A percentile compares a stretch with the other conserved stretches of the same genome.
Evolutionary conservation across 2,888 invertebrate species (phyloP).

Genomic region (Agrotis clavis): DNA sequence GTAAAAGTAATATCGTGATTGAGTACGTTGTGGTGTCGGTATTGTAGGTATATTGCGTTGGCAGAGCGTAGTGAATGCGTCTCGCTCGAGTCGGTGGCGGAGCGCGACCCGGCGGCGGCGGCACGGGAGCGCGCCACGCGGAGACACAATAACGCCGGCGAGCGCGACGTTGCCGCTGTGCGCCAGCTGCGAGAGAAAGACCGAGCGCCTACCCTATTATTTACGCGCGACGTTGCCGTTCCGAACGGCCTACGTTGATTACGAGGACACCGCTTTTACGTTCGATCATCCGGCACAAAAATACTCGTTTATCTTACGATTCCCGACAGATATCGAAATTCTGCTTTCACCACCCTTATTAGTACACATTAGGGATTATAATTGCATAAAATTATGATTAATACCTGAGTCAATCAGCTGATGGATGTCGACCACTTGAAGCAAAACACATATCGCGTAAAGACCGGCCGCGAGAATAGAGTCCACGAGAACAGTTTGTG

Average conservation of each 20-base stretch:
- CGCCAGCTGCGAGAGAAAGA: conserved; percentile 91
- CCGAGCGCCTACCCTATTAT: conserved; percentile 91
- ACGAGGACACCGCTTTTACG: conserved; percentile 91
- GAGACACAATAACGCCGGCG: conserved; percentile 77
- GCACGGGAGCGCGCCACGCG: conserved; percentile 70
- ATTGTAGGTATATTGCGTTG: conserved; percentile 87
- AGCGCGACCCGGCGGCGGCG: conserved; percentile 70
- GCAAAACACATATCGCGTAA: conserved; percentile 56
- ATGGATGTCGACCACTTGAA: conserved; percentile 44
- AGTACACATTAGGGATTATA: conserved; percentile 47
- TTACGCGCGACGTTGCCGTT: conserved; percentile 90
- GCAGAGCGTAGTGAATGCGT: conserved; percentile 78
- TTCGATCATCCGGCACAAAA: conserved; percentile 87
- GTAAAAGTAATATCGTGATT: conserved; percentile 77
- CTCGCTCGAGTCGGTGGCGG: conserved; percentile 79
- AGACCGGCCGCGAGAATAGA: conserved; percentile 59
- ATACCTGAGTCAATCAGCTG: conserved; percentile 75
- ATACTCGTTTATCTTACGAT: conserved; percentile 74
- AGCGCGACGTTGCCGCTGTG: conserved; percentile 88
- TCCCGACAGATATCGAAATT: conserved; percentile 65
- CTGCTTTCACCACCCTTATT: conserved; percentile 57
- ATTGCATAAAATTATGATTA: conserved; percentile 46
- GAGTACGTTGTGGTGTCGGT: conserved; percentile 76
- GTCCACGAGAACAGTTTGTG: conserved; percentile 64
- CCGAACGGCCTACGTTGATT: conserved; percentile 90